phyloP scores from a whole-genome alignment of 2,113 vertebrate species.

The Struthio camelus region DNA sequence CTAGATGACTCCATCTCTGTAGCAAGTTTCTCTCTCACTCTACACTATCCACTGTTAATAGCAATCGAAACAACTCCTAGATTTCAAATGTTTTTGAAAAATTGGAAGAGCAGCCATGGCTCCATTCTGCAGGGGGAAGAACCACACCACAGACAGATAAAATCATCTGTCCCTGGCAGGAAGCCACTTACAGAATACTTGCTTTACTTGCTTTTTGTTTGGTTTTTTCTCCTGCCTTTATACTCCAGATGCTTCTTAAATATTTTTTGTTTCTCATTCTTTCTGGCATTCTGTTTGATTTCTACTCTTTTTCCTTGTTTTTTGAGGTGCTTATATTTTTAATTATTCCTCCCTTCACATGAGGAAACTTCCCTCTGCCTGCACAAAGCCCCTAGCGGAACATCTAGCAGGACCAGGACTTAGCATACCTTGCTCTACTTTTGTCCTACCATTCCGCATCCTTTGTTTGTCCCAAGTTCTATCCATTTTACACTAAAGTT shows the following conservation, averaged over 20 bases:
- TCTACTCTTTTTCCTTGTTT: background rate
- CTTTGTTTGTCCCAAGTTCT: background rate
- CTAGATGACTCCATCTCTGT: background rate
- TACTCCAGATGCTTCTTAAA: background rate
- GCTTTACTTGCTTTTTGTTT: background rate
- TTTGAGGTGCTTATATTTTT: background rate
- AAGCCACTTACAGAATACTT: constrained; percentile 35
- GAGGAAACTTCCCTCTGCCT: background rate
- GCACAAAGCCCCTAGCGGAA: background rate
- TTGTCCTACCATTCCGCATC: background rate
- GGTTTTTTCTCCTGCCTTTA: background rate
- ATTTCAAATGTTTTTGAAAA: constrained; percentile 35
- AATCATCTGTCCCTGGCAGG: constrained; percentile 14
- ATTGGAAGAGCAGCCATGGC: background rate
- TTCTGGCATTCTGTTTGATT: background rate
- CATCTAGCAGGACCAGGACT: background rate
- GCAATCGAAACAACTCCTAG: constrained; percentile 3
- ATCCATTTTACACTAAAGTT: background rate
- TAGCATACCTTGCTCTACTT: background rate
- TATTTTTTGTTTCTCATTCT: background rate
- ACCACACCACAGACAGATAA: background rate
- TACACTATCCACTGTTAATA: background rate
- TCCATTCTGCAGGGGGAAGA: constrained; percentile 19
- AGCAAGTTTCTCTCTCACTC: background rate
- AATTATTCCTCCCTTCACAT: background rate